These are phyloP conservation scores for Phalacrocorax carbo DNA, from an alignment of 2,113 vertebrate species.

Conservation along the genomic window DNA sequence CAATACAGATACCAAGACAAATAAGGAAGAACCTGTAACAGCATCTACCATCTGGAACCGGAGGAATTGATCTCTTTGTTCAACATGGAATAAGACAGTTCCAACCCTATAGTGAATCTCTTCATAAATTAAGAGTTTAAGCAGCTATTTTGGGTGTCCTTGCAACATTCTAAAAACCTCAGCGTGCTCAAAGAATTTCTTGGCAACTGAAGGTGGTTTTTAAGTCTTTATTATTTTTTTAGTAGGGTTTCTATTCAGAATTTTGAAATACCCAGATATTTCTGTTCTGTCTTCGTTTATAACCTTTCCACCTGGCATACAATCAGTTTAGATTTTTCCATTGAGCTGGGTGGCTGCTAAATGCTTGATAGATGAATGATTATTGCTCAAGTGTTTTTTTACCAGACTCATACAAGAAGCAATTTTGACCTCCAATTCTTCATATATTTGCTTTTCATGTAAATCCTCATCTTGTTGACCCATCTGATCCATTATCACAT, in stretches of 20 bases:
- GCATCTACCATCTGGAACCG: background rate
- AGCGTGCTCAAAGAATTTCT: background rate
- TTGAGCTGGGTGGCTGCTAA: conserved; percentile 4
- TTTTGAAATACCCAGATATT: background rate
- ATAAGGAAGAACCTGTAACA: background rate
- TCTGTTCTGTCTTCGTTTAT: background rate
- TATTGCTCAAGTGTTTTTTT: conserved; percentile 21
- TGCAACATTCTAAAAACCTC: background rate
- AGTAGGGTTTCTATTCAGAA: background rate
- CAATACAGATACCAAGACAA: background rate
- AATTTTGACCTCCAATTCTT: background rate
- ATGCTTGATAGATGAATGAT: conserved; percentile 5
- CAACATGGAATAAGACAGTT: background rate
- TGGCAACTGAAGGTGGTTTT: background rate
- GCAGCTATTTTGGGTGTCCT: background rate
- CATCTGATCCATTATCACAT: background rate
- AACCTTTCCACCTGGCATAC: conserved; percentile 1
- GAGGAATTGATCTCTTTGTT: background rate
- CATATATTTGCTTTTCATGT: background rate
- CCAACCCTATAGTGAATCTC: background rate
- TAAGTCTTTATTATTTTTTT: background rate
- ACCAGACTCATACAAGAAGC: background rate
- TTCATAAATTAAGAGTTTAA: background rate
- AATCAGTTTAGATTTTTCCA: conserved; percentile 1
- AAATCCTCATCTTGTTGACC: background rate